Evolutionary conservation across 35 echinoderm and acorn worm species (phyloP).

Genomic region (Lytechinus variegatus): DNA sequence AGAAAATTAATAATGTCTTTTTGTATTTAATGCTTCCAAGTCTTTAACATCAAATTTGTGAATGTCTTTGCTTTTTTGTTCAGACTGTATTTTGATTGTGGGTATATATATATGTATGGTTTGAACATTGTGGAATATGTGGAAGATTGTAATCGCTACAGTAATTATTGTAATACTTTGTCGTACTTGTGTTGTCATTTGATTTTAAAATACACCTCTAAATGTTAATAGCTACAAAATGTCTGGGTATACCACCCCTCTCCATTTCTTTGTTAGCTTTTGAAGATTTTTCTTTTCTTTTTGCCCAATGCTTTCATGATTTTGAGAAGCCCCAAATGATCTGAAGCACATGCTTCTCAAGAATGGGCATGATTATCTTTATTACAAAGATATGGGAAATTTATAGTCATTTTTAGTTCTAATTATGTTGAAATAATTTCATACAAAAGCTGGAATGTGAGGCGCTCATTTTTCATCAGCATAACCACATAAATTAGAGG

Average conservation of each 20-base stretch:
- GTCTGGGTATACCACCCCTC: no score
- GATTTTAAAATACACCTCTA: no score
- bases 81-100: neutral
- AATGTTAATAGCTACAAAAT: no score
- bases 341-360: neutral
- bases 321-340: no score
- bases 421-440: neutral
- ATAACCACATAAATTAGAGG: neutral
- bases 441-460: neutral
- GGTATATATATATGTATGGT: slow-evolving; percentile 23
- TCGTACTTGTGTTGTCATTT: neutral
- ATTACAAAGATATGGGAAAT: neutral
- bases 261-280: no score
- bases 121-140: slow-evolving; percentile 30
- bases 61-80: neutral
- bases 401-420: neutral
- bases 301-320: no score
- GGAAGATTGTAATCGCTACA: neutral
- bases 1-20: slow-evolving; percentile 32
- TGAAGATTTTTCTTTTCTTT: no score
- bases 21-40: slow-evolving; percentile 23
- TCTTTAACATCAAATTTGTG: neutral
- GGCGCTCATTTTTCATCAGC: neutral
- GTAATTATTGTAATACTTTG: neutral
- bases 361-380: neutral